These are phyloP conservation scores for Chaenocephalus aceratus DNA, from an alignment of 2,113 vertebrate genomes.

Conservation along the genomic window DNA sequence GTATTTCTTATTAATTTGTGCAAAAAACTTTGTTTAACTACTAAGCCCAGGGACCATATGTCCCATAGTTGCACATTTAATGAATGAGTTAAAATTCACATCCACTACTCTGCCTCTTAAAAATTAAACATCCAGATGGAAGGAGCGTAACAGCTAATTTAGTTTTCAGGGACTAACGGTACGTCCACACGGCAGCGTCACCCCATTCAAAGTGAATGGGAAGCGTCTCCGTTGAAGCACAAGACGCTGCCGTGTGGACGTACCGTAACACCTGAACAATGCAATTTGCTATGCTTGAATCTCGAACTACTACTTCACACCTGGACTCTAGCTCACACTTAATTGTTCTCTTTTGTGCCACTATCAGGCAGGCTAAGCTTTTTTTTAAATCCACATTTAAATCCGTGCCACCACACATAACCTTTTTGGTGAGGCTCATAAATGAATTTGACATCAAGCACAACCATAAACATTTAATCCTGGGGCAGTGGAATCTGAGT, in stretches of 20 bases:
- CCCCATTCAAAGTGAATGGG: too few species aligned
- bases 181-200: too few species aligned
- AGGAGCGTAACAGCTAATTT: background rate
- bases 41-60: background rate
- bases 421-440: background rate
- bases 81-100: constrained; percentile 22
- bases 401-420: constrained; percentile 3
- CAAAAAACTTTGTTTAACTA: background rate
- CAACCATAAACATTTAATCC: constrained; percentile 37
- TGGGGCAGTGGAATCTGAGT: constrained; percentile 4
- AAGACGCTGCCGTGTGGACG: too few species aligned
- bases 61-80: background rate
- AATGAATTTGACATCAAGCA: constrained; percentile 12
- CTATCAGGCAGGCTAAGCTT: background rate
- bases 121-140: constrained; percentile 31
- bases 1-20: background rate
- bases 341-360: background rate
- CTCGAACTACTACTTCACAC: background rate
- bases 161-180: background rate
- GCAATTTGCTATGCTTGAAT: background rate
- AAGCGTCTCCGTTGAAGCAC: too few species aligned
- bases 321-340: background rate
- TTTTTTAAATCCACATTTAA: background rate
- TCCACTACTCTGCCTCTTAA: constrained; percentile 3
- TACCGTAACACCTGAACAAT: background rate